Percentiles rank a stretch among this genome's conserved stretches.
Evolutionary conservation across 2,888 invertebrate species (phyloP).

Genomic region (Idaea aversata): DNA sequence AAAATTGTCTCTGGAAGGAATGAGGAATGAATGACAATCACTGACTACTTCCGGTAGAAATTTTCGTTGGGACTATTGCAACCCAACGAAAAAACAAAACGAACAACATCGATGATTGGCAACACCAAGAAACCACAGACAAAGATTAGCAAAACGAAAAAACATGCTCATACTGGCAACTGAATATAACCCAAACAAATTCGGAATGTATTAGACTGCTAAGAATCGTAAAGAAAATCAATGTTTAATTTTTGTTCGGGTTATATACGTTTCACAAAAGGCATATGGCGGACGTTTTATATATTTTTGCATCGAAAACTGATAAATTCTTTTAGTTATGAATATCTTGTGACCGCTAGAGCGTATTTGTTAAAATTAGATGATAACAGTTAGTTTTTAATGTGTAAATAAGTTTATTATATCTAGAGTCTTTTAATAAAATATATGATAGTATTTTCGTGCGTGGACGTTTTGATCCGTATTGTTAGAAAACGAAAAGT

Average conservation of each 20-base stretch:
- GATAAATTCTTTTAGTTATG: slow-evolving; percentile 81
- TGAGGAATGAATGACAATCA: background rate
- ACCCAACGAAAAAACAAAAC: background rate
- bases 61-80: background rate
- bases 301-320: slow-evolving; percentile 81
- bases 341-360: slow-evolving; percentile 78
- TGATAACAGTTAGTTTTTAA: slow-evolving; percentile 77
- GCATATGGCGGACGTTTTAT: slow-evolving; percentile 82
- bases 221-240: slow-evolving; percentile 17
- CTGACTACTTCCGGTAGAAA: background rate
- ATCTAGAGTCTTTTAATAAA: slow-evolving; percentile 69
- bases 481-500: slow-evolving; percentile 82
- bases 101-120: slow-evolving; percentile 5
- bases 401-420: slow-evolving; percentile 79
- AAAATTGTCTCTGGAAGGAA: background rate
- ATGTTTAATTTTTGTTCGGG: slow-evolving; percentile 38
- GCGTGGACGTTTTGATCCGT: slow-evolving; percentile 81
- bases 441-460: slow-evolving; percentile 78
- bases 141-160: slow-evolving; percentile 24
- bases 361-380: slow-evolving; percentile 78
- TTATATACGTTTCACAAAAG: slow-evolving; percentile 73
- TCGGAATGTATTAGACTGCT: slow-evolving; percentile 25
- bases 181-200: slow-evolving; percentile 57
- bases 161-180: slow-evolving; percentile 58
- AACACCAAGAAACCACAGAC: slow-evolving; percentile 33